phyloP scores from a whole-genome alignment of 2,888 invertebrate species.

The Nymphalis c-album region DNA sequence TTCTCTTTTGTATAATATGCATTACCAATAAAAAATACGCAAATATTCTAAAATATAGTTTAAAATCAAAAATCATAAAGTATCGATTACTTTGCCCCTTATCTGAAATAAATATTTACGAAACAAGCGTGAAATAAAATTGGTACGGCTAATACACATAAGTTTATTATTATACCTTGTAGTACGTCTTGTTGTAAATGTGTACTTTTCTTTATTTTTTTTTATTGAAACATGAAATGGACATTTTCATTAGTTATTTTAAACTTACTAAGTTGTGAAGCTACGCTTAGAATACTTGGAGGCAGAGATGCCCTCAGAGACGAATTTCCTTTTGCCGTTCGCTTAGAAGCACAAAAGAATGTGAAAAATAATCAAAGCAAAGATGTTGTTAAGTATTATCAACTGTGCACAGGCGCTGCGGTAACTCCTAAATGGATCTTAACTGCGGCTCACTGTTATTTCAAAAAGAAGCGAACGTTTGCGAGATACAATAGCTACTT shows the following conservation, averaged over 20 bases:
- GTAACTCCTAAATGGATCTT: conserved; percentile 16
- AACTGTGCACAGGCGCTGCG: conserved; percentile 17
- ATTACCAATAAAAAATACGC: too few species aligned
- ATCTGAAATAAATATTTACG: too few species aligned
- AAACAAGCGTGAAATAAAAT: too few species aligned
- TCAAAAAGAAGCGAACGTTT: not conserved
- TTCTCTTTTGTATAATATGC: too few species aligned
- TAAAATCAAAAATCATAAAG: too few species aligned
- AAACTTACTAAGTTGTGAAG: not conserved
- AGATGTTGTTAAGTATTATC: too few species aligned
- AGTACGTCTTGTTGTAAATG: not conserved
- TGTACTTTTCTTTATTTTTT: not conserved
- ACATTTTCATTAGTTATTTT: not conserved
- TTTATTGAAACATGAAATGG: not conserved
- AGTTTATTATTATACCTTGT: too few species aligned
- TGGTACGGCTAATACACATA: too few species aligned
- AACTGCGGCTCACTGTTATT: conserved; percentile 21
- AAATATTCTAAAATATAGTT: too few species aligned
- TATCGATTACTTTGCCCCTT: too few species aligned
- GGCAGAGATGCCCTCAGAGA: conserved; percentile 16
- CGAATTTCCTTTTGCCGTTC: conserved; percentile 22
- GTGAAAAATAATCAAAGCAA: too few species aligned
- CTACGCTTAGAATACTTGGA: conserved; percentile 12
- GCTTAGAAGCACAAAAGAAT: not conserved
- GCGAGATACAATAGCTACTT: conserved; percentile 28